These are phyloP conservation scores for Athrips mouffetella DNA, from an alignment of 2,888 invertebrate genomes.

Conservation along the genomic window DNA sequence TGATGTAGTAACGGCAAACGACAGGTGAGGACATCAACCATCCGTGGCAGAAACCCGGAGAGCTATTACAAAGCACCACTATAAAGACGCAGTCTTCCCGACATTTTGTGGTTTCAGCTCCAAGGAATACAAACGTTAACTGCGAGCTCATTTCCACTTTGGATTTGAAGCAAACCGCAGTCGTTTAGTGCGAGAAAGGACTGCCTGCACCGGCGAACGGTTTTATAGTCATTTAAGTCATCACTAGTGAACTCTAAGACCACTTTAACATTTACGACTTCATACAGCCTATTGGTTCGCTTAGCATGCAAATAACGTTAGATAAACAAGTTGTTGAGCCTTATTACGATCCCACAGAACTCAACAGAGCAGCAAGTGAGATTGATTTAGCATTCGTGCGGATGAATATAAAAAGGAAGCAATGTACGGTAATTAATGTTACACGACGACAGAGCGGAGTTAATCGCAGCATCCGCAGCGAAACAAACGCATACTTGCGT, in stretches of 20 bases:
- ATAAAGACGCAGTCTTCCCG: conserved; percentile 46
- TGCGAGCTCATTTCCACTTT: conserved; percentile 62
- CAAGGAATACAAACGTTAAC: conserved; percentile 51
- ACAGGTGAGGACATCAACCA: conserved; percentile 56
- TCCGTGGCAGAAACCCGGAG: conserved; percentile 42
- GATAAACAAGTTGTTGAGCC: conserved; percentile 3
- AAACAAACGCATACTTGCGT: conserved; percentile 52
- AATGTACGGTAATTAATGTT: conserved; percentile 34
- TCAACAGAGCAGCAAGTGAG: conserved; percentile 5
- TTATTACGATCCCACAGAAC: conserved; percentile 4
- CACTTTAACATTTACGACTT: conserved; percentile 22
- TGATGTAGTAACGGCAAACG: conserved; percentile 50
- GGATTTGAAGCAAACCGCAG: conserved; percentile 60
- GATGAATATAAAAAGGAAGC: conserved; percentile 35
- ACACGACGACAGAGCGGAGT: conserved; percentile 35
- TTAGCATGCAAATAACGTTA: conserved; percentile 12
- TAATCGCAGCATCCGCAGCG: conserved; percentile 36
- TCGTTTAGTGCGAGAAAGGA: conserved; percentile 41
- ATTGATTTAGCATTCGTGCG: conserved; percentile 20
- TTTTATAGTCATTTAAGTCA: conserved; percentile 35
- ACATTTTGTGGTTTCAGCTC: conserved; percentile 61
- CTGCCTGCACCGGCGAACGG: conserved; percentile 31
- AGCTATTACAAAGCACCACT: conserved; percentile 48
- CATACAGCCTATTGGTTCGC: conserved; percentile 12
- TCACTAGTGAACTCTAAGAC: conserved; percentile 26